These are phyloP conservation scores for Pristionchus maxplancki DNA, from an alignment of 2,888 invertebrate genomes.

Conservation along the genomic window DNA sequence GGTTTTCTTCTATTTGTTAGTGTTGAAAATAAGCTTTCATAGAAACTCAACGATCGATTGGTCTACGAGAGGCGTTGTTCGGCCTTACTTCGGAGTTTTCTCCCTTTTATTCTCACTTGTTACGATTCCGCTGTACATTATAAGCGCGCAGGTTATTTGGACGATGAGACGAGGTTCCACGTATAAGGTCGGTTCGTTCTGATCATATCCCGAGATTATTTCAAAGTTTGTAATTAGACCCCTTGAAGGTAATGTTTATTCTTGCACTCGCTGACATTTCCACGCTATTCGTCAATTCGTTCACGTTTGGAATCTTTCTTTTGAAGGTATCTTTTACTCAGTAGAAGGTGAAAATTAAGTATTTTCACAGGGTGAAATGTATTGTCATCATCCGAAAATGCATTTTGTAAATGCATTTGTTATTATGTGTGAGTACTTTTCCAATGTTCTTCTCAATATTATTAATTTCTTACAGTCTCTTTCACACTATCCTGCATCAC, in stretches of 20 bases:
- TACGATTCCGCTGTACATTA: background rate
- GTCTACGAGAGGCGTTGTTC: background rate
- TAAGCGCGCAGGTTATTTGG: background rate
- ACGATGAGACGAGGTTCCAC: background rate
- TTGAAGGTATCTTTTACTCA: background rate
- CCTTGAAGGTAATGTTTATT: background rate
- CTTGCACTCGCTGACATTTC: background rate
- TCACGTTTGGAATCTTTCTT: background rate
- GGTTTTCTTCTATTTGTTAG: background rate
- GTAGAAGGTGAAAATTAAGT: background rate
- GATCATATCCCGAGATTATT: too few species aligned
- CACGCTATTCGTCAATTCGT: background rate
- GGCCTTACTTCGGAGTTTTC: background rate
- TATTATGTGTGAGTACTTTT: background rate
- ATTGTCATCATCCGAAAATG: constrained; percentile 3
- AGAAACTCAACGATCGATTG: background rate
- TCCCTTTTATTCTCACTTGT: background rate
- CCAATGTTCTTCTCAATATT: background rate
- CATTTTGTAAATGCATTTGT: background rate
- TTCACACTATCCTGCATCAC: background rate
- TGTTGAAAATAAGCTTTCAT: background rate
- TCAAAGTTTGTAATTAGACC: background rate
- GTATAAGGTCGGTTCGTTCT: background rate
- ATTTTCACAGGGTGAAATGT: background rate
- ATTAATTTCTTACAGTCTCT: background rate